Evolutionary conservation across 2,113 vertebrate genomes (phyloP).

Genomic region (Varanus komodoensis): DNA sequence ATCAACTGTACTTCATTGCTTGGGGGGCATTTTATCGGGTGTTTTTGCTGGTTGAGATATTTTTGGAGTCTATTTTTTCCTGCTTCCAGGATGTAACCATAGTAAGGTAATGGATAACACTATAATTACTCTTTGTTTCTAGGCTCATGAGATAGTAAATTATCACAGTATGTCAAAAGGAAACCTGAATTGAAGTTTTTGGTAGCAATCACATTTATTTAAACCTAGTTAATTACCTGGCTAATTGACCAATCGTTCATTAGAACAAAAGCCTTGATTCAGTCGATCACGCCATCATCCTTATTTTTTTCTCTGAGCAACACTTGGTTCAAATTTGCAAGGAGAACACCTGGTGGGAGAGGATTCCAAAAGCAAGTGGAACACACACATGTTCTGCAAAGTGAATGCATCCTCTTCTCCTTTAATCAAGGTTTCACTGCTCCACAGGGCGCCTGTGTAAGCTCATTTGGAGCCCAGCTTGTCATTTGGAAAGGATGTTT

Average conservation of each 20-base stretch:
- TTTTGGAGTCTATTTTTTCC: background rate
- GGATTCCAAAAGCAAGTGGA: background rate
- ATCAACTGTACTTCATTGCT: background rate
- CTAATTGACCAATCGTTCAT: background rate
- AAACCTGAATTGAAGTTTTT: background rate
- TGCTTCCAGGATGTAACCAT: background rate
- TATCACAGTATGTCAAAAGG: background rate
- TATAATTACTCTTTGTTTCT: background rate
- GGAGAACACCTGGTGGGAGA: slow-evolving; percentile 21
- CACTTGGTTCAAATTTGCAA: slow-evolving; percentile 25
- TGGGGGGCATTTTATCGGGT: background rate
- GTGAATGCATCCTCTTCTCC: background rate
- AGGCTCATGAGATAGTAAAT: background rate
- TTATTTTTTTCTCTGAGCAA: background rate
- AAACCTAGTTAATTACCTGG: background rate
- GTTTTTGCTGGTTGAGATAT: background rate
- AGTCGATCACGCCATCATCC: background rate
- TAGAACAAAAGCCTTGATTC: background rate
- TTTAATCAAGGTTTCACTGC: background rate
- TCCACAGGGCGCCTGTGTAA: background rate
- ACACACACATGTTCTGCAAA: background rate
- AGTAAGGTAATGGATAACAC: background rate
- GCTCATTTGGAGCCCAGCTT: background rate
- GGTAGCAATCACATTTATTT: background rate
- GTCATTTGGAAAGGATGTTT: background rate